Evolutionary conservation across 2,888 invertebrate genomes (phyloP).

Genomic region (Hoplodrina blanda): DNA sequence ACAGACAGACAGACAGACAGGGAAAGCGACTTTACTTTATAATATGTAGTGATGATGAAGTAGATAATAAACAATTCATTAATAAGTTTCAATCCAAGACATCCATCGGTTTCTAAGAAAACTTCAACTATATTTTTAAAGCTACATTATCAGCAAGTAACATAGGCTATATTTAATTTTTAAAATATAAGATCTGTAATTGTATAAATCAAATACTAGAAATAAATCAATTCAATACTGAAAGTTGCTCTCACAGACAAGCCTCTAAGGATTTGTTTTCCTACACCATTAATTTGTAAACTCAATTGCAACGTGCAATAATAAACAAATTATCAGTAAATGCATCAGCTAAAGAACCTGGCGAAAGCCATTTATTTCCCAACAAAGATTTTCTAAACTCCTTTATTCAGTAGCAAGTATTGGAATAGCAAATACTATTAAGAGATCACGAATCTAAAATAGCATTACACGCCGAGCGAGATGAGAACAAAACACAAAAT

Average conservation of each 20-base stretch:
- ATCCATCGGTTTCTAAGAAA: too few relatives aligned
- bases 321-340: slow-evolving; percentile 4
- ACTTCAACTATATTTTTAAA: too few relatives aligned
- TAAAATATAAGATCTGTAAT: too few relatives aligned
- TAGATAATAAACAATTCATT: too few relatives aligned
- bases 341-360: slow-evolving; percentile 13
- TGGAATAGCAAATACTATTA: slow-evolving; percentile 81
- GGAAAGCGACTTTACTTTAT: too few relatives aligned
- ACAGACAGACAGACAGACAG: too few relatives aligned
- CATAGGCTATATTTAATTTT: too few relatives aligned
- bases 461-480: slow-evolving; percentile 74
- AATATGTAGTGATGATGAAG: too few relatives aligned
- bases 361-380: slow-evolving; percentile 54
- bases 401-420: slow-evolving; percentile 73
- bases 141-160: too few relatives aligned
- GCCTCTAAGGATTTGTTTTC: too few relatives aligned
- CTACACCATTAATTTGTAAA: neutral
- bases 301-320: neutral
- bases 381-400: slow-evolving; percentile 65
- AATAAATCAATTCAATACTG: neutral
- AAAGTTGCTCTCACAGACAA: neutral
- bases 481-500: slow-evolving; percentile 76
- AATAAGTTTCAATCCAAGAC: too few relatives aligned
- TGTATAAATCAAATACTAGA: neutral
- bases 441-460: slow-evolving; percentile 87